These are phyloP conservation scores for Anabacerthia variegaticeps DNA, from an alignment of 2,797 vertebrate genomes.

Conservation along the genomic window DNA sequence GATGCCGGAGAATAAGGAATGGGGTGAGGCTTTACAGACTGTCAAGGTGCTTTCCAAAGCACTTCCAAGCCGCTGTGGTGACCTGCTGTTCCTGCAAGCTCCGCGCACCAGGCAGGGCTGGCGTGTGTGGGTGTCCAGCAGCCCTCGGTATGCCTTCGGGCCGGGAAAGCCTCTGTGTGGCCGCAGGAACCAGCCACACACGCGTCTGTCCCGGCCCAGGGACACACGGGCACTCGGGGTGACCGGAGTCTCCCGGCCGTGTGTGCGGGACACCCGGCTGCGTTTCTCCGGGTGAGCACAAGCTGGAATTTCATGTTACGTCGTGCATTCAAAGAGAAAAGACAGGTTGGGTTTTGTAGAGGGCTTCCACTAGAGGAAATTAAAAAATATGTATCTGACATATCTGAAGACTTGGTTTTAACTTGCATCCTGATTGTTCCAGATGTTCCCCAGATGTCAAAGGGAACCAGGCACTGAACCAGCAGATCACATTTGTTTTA, in stretches of 20 bases:
- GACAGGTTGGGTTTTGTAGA: not conserved
- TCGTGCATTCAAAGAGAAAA: not conserved
- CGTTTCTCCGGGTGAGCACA: not conserved
- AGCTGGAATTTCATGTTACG: not conserved
- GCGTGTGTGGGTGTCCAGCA: fast-evolving
- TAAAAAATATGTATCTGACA: conserved; percentile 54
- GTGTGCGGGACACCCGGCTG: fast-evolving
- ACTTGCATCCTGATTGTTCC: conserved; percentile 37
- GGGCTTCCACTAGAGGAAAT: conserved; percentile 45
- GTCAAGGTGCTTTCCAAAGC: not conserved
- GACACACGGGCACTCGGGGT: fast-evolving
- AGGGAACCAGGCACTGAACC: not conserved
- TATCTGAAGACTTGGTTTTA: conserved; percentile 39
- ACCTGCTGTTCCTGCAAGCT: not conserved
- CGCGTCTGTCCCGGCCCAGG: fast-evolving
- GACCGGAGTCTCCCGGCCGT: fast-evolving
- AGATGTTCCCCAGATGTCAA: conserved; percentile 65
- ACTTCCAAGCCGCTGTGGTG: fast-evolving
- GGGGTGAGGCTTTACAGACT: not conserved
- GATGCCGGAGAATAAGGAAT: fast-evolving
- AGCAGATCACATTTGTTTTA: conserved; percentile 1
- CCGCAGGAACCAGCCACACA: fast-evolving
- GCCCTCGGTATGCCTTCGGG: not conserved
- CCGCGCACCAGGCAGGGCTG: not conserved
- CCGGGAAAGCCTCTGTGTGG: not conserved